Base-by-base conservation (phyloP, 2,113 vertebrate species). In the Apus apus region DNA sequence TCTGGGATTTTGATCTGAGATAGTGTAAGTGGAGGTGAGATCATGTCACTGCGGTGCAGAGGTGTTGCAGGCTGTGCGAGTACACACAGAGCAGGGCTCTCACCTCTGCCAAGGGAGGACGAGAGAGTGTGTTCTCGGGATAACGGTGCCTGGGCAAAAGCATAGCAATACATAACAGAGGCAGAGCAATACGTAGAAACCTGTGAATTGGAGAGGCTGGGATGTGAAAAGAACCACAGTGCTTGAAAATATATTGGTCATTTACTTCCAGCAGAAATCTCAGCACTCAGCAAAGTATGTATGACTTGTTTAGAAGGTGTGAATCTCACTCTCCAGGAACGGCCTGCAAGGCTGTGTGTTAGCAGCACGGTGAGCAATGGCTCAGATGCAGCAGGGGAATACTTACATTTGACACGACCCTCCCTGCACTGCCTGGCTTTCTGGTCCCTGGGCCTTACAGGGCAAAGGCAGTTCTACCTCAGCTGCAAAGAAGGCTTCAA, bases 311-410 rank as follows among this genome's bases (percentile, higher is more conserved):
- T 50, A 15, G 30, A 45, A 21, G 27, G 19, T 30, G 23, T n/a
- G 40, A 53, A 48, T 11, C 58, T 8, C 0, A 0, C 1, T 1
- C 8, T 62, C 8, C 53, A 45, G 53, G 67, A 67, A 54, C 2
- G 5, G 68, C 10, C 38, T 64, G 7, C 15, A 13, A 40, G 18
- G 15, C 16, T 32, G 29, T 16, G 11, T 32, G 14, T 11, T 48
- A n/a, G 6, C 32, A 22, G 12, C 17, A 15, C 4, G 8, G 5
- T 51, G 29, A 82, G 15, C 10, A 38, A 19, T 4, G 9, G 13
- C 29, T 56, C 26, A 11, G 29, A 10, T 16, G 9, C 17, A 34
- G 26, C 40, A 72, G 34, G 4, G 9, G 10, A 74, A 56, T 9
- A 3, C 4, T 23, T 82, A 48, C 32, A 32, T 7, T 7, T 3